Conservation (phyloP, 2,113 vertebrate genomes). For the Myotis brandtii region DNA sequence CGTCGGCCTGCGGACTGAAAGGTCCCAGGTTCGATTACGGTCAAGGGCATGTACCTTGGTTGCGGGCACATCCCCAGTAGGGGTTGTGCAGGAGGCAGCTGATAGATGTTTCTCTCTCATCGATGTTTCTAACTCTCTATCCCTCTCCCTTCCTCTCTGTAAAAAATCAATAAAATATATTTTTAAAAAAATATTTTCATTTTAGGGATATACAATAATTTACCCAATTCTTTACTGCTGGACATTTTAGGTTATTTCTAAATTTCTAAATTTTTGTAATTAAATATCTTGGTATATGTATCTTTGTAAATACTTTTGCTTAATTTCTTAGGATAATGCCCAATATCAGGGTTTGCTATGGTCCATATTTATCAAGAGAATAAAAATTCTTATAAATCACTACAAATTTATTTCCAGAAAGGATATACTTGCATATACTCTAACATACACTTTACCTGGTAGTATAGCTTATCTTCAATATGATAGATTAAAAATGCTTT, state of each 20-base stretch:
- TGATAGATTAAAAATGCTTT: background rate
- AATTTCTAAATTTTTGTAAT: constrained; percentile 38
- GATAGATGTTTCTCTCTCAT: too few species aligned
- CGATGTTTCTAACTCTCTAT: too few species aligned
- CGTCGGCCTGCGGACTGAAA: too few species aligned
- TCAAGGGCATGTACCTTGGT: too few species aligned
- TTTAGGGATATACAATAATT: constrained; percentile 37
- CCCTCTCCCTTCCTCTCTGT: too few species aligned
- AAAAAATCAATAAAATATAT: too few species aligned
- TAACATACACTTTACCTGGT: background rate
- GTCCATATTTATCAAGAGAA: constrained; percentile 41
- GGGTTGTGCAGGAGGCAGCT: too few species aligned
- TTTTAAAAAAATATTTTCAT: background rate
- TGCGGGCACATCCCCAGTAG: too few species aligned
- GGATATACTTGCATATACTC: background rate
- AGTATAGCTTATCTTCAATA: background rate
- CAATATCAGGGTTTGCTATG: background rate
- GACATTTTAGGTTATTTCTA: constrained; percentile 24
- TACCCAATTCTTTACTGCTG: constrained; percentile 35
- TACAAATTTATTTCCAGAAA: constrained; percentile 30
- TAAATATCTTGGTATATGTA: background rate
- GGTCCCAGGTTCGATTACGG: too few species aligned
- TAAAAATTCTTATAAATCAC: constrained; percentile 37
- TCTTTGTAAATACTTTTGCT: constrained; percentile 29
- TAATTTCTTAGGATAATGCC: constrained; percentile 52